These are phyloP conservation scores for Bufo bufo DNA, from an alignment of 2,113 vertebrate genomes.

Conservation along the genomic window DNA sequence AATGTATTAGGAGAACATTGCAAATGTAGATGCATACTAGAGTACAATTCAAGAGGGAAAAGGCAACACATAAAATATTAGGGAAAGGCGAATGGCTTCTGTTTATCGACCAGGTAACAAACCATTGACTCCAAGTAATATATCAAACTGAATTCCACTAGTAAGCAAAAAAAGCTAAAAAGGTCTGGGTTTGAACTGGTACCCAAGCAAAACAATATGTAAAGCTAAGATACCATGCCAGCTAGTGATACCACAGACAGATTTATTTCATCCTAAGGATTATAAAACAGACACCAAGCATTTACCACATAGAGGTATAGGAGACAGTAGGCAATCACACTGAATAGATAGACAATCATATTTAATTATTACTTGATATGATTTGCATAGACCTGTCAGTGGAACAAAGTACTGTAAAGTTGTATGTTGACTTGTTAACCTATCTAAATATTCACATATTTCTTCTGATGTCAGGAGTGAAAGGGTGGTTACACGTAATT, in stretches of 20 bases:
- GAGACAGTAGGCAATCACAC: neutral
- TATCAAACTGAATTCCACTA: neutral
- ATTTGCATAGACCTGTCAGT: neutral
- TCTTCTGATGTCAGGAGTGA: no score
- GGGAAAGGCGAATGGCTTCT: neutral
- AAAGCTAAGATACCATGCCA: neutral
- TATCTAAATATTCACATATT: no score
- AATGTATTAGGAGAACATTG: neutral
- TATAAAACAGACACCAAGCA: neutral
- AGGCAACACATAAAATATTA: neutral
- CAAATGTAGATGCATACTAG: neutral
- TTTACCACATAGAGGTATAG: no score
- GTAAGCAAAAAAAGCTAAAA: neutral
- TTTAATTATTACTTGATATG: neutral
- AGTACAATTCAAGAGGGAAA: neutral
- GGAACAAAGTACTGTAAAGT: neutral
- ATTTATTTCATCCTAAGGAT: neutral
- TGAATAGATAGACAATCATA: neutral
- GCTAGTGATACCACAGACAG: neutral
- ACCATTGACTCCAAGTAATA: neutral
- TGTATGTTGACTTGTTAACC: no score
- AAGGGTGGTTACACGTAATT: no score
- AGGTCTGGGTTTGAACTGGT: neutral
- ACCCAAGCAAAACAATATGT: neutral
- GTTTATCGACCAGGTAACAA: neutral